Evolutionary conservation across 2,888 invertebrate species (phyloP).

Genomic region (Apodemia mormo): DNA sequence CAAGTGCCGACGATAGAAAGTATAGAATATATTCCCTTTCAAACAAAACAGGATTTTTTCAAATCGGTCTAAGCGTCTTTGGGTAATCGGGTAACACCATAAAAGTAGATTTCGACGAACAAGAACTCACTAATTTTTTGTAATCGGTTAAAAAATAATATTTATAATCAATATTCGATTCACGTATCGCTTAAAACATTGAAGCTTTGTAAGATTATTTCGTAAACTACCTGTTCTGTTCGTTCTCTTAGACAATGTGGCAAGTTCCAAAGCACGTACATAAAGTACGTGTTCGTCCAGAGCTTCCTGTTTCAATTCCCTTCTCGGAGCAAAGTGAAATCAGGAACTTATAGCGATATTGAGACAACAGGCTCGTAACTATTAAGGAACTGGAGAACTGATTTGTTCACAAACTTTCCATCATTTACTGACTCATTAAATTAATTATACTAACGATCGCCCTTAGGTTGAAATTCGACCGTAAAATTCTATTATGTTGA

Average conservation of each 20-base stretch:
- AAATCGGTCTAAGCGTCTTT: too few species aligned
- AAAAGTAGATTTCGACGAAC: too few species aligned
- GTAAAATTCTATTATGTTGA: too few species aligned
- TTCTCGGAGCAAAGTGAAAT: conserved; percentile 69
- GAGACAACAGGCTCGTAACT: conserved; percentile 19
- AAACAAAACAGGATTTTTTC: too few species aligned
- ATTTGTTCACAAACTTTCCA: conserved; percentile 5
- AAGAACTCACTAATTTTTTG: too few species aligned
- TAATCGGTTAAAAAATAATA: background rate
- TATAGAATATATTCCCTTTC: too few species aligned
- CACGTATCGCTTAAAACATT: conserved; percentile 28
- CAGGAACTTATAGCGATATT: conserved; percentile 69
- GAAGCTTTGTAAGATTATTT: conserved; percentile 31
- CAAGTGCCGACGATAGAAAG: too few species aligned
- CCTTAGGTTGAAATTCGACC: background rate
- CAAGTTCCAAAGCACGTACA: conserved; percentile 65
- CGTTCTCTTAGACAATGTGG: conserved; percentile 49
- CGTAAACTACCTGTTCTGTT: conserved; percentile 44
- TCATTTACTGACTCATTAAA: background rate
- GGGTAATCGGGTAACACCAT: too few species aligned
- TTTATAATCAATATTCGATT: background rate
- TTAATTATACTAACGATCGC: background rate
- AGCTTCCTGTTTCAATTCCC: conserved; percentile 58
- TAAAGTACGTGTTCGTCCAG: conserved; percentile 43
- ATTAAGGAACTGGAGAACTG: background rate